phyloP scores from a whole-genome alignment of 2,797 vertebrate species.

The Pantherophis vulpinus region DNA sequence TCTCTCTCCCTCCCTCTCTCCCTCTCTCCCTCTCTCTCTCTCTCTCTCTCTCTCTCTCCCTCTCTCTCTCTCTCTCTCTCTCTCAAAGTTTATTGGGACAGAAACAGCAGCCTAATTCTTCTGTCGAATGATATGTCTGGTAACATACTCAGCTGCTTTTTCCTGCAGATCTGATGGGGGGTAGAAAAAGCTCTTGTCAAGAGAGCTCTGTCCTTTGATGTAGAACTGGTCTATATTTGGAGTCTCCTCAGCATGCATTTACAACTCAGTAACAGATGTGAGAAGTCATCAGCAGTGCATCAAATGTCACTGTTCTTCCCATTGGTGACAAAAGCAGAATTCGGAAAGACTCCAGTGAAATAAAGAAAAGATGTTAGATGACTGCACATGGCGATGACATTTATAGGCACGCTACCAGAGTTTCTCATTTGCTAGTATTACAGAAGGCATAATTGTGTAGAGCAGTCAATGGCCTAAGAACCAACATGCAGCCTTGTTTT shows the following conservation, averaged over 20 bases:
- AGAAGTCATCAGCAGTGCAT: slow-evolving; percentile 65
- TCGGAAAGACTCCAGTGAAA: slow-evolving; percentile 59
- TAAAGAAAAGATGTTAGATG: slow-evolving; percentile 37
- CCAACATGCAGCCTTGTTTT: not conserved
- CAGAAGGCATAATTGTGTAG: not conserved
- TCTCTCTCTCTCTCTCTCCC: fast-evolving
- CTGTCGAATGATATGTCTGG: slow-evolving; percentile 51
- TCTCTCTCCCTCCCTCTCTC: fast-evolving
- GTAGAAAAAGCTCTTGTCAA: slow-evolving; percentile 58
- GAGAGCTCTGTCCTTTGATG: slow-evolving; percentile 25
- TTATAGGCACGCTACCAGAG: not conserved
- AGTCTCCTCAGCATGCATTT: slow-evolving; percentile 60
- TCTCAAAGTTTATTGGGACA: slow-evolving; percentile 15
- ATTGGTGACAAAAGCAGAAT: slow-evolving; percentile 59
- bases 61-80: fast-evolving
- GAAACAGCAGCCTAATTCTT: slow-evolving; percentile 53
- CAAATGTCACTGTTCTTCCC: slow-evolving; percentile 65
- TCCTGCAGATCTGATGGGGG: slow-evolving; percentile 72
- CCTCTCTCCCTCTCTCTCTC: fast-evolving
- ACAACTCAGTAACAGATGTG: slow-evolving; percentile 64
- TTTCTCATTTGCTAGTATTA: slow-evolving; percentile 23
- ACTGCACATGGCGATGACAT: slow-evolving; percentile 1
- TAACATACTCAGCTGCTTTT: slow-evolving; percentile 39
- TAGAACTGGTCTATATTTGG: slow-evolving; percentile 45
- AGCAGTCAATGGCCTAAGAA: slow-evolving; percentile 11